Evolutionary conservation across 2,888 invertebrate genomes (phyloP), one percentile per base, ranked within the genome.

Genomic region (Pseudococcus longispinus): DNA sequence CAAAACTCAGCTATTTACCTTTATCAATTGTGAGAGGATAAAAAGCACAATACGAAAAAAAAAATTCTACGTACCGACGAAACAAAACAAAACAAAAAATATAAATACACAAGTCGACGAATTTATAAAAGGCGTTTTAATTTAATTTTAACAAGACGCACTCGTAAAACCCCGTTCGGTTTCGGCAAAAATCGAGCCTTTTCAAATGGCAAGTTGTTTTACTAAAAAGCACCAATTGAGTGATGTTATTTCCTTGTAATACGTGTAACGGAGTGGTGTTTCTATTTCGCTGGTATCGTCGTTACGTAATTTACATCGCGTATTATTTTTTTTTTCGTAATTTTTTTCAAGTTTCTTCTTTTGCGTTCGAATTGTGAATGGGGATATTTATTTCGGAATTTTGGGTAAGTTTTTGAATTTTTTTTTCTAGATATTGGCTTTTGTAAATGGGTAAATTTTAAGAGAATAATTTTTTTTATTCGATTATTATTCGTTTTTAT

Each of bases 171-270:
- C 32, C n/a, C 74, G 74, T 74, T 2, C 18, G 29, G 37, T 32
- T 74, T 74, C 37, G 74, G 74, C n/a, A 74, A 74, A 74, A 74
- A 74, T 74, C 37, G 74, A 37, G 37, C 74, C 37, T 74, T 74
- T 74, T 32, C 18, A 74, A 74, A 74, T n/a, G 74, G 37, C 74
- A 37, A 74, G 74, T 74, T 74, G 37, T 74, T 32, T 37, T 37
- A 74, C 74, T 37, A 32, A 74, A 74, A 74, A 74, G 37, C 37
- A n/a, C 37, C 37, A 74, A 74, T 74, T 37, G 37, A 37, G 74
- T 4, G 32, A 37, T 37, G 74, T 74, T 74, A 74, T 74, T 74
- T 74, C 74, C 37, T 37, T 74, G 74, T 74, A 74, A 74, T 37
- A 13, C 37, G 74, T 74, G 74, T 74, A 32, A 32, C 26, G 26